phyloP scores from a whole-genome alignment of 2,888 invertebrate genomes.

The Drosophila paramelanica region DNA sequence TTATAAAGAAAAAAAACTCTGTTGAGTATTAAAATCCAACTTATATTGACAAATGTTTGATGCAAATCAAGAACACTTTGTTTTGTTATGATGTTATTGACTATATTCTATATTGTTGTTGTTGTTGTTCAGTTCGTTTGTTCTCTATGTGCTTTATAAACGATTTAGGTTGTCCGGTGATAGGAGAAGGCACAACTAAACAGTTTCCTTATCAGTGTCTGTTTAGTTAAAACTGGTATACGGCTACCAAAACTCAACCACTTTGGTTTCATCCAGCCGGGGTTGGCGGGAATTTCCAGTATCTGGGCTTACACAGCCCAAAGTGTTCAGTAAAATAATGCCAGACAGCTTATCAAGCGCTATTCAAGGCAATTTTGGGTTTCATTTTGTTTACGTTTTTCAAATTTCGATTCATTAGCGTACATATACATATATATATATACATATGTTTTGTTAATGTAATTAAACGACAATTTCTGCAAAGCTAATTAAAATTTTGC shows the following conservation, averaged over 20 bases:
- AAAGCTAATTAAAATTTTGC: constrained; percentile 23
- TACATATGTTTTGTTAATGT: not conserved
- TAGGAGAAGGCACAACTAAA: constrained; percentile 28
- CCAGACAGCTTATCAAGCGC: constrained; percentile 19
- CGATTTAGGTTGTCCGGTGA: constrained; percentile 27
- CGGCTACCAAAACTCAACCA: constrained; percentile 65
- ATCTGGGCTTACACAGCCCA: constrained; percentile 11
- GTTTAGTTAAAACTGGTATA: constrained; percentile 69
- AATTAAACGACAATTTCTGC: constrained; percentile 14
- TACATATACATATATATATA: not conserved
- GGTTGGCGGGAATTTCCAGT: not conserved
- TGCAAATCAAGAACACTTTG: not conserved
- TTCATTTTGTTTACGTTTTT: not conserved
- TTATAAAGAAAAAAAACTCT: too few relatives aligned
- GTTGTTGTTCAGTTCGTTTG: not conserved
- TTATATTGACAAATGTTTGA: too few relatives aligned
- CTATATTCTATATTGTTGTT: not conserved
- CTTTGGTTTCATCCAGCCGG: constrained; percentile 49
- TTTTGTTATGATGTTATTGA: constrained; percentile 12
- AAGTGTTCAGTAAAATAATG: constrained; percentile 1
- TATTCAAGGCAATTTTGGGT: constrained; percentile 3
- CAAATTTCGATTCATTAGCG: not conserved
- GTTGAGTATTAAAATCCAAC: too few relatives aligned
- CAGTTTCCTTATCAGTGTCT: constrained; percentile 53
- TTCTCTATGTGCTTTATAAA: not conserved